Evolutionary conservation across 2,888 invertebrate species (phyloP).

Genomic region (Tenodera sinensis): DNA sequence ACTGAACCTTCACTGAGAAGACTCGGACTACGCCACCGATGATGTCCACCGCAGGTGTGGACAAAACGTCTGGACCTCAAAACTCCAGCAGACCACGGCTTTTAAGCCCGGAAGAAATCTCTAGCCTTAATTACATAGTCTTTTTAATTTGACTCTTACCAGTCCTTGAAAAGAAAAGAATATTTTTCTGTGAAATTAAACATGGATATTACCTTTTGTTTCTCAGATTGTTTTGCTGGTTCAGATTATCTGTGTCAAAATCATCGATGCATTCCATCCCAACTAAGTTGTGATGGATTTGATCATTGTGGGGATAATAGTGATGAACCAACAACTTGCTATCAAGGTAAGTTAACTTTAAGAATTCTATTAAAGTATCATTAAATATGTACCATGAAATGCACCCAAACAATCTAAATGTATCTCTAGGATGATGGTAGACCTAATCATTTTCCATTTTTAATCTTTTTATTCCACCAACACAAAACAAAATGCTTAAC

Average conservation of each 20-base stretch:
- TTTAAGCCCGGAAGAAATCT: too few relatives aligned
- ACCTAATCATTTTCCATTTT: not conserved
- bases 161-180: too few relatives aligned
- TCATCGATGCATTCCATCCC: slow-evolving; percentile 63
- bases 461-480: not conserved
- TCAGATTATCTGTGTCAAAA: slow-evolving; percentile 69
- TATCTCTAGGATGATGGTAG: not conserved
- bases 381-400: too few relatives aligned
- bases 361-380: not conserved
- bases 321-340: slow-evolving; percentile 63
- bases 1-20: too few relatives aligned
- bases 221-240: slow-evolving; percentile 61
- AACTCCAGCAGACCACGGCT: too few relatives aligned
- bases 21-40: too few relatives aligned
- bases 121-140: too few relatives aligned
- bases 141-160: too few relatives aligned
- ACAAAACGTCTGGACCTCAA: too few relatives aligned
- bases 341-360: slow-evolving; percentile 44
- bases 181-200: not conserved
- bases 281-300: slow-evolving; percentile 68
- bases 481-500: not conserved
- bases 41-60: too few relatives aligned
- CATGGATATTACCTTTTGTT: not conserved
- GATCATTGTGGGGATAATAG: slow-evolving; percentile 73
- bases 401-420: not conserved